Base-by-base conservation (phyloP, 1,140 invertebrate species). In the Rhyzopertha dominica region DNA sequence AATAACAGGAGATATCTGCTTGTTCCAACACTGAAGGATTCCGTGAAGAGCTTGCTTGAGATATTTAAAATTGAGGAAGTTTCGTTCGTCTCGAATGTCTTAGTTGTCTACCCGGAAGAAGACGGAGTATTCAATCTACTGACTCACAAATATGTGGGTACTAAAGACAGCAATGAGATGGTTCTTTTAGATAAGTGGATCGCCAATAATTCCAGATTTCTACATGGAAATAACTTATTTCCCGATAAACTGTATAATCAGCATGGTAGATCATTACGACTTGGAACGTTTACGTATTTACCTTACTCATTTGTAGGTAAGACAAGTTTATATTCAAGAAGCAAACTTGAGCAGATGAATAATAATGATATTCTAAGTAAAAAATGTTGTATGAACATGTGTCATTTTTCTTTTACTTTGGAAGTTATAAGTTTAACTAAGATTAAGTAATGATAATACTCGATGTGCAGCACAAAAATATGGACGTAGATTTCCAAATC, bases 221-320 rank as follows among this genome's bases (percentile, higher is more conserved):
- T 32, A 16, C 31, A 26, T 26, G 39, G 25, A 1, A 48, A 22
- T 42, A 25, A 35, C 22, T 41, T 48, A 23, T 48, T 36, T 23
- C 46, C 46, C 1, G 38, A 63, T 38, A 63, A 63, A 51, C 28
- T 63, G 16, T 24, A 4, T 8, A 52, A 63, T 37, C 61, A 63
- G 42, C 29, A 39, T 23, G 51, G 56, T 24, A 46, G 58, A 42
- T 7, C 7, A 22, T 23, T 63, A 19, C 41, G 26, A 43, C 23
- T 51, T 14, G 61, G 52, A 8, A 53, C 54, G 1, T 58, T 63
- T 39, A 23, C 29, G 16, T 63, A 63, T 32, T 45, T 51, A 34
- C 61, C 61, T 1, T 63, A 61, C 22, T 34, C 37, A 13, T 46
- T 63, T 26, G 29, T 59, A 18, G 58, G 58, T 61, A 54, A 47